Evolutionary conservation across 2,888 invertebrate species (phyloP).

Genomic region (Anthrax anthrax): DNA sequence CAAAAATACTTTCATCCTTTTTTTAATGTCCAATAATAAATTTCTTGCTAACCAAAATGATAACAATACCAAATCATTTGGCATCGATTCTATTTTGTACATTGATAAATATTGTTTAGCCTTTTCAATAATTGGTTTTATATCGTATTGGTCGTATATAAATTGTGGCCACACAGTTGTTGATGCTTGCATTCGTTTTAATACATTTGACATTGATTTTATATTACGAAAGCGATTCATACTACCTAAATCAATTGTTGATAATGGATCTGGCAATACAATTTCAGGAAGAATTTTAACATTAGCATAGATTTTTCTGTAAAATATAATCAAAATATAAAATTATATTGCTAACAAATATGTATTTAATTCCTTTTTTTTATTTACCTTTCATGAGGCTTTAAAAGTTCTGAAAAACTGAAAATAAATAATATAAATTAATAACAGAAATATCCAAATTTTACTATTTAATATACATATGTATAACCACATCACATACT

Average conservation of each 20-base stretch:
- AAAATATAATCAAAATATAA: neutral
- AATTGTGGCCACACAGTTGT: conserved; percentile 50
- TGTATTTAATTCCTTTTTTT: neutral
- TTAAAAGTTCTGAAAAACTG: conserved; percentile 7
- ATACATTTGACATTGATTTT: conserved; percentile 25
- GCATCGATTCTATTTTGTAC: conserved; percentile 38
- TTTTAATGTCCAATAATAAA: conserved; percentile 50
- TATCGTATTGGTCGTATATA: conserved; percentile 50
- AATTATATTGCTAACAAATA: neutral
- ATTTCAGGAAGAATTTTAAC: conserved; percentile 57
- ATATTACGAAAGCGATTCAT: conserved; percentile 34
- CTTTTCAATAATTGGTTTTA: conserved; percentile 33
- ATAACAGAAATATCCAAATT: neutral
- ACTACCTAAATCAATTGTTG: conserved; percentile 35
- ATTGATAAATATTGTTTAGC: conserved; percentile 26
- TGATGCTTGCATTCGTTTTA: conserved; percentile 34
- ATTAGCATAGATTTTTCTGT: conserved; percentile 37
- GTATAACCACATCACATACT: conserved; percentile 15
- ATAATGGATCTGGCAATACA: conserved; percentile 40
- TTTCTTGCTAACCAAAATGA: conserved; percentile 73
- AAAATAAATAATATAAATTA: neutral
- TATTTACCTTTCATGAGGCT: conserved; percentile 5
- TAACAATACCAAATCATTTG: conserved; percentile 50
- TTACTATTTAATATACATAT: neutral
- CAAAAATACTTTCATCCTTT: conserved; percentile 46